A percentile compares a stretch with the other conserved stretches of the same genome.
Evolutionary conservation across 1,140 invertebrate species (phyloP).

Genomic region (Drosophila ercepeae): DNA sequence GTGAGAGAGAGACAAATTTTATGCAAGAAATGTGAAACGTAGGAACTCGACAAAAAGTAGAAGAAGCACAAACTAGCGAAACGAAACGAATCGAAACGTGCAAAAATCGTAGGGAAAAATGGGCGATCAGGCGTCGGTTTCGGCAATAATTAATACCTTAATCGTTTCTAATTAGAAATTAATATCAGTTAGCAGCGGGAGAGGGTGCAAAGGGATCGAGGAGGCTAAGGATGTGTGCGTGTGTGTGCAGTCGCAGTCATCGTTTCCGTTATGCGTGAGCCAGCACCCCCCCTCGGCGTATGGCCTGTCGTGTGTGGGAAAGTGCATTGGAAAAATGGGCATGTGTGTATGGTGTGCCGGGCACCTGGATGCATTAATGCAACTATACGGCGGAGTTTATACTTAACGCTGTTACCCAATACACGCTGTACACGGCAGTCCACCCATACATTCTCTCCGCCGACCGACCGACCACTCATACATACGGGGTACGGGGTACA

Average conservation of each 20-base stretch:
- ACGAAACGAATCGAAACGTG: constrained; percentile 83
- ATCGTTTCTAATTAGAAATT: constrained; percentile 26
- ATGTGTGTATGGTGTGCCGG: constrained; percentile 50
- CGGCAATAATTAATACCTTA: constrained; percentile 63
- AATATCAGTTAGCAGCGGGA: background rate
- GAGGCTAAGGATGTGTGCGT: constrained; percentile 41
- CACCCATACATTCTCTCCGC: constrained; percentile 23
- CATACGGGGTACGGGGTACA: too few relatives aligned
- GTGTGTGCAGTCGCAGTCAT: constrained; percentile 49
- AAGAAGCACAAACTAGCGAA: constrained; percentile 48
- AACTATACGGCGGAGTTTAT: constrained; percentile 59
- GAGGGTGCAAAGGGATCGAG: constrained; percentile 25
- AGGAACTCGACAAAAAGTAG: constrained; percentile 63
- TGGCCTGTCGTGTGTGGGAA: constrained; percentile 29
- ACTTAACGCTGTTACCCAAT: constrained; percentile 67
- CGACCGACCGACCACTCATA: constrained; percentile 23
- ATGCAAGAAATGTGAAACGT: constrained; percentile 83
- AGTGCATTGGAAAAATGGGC: constrained; percentile 47
- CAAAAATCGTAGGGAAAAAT: constrained; percentile 62
- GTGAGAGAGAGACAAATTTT: constrained; percentile 76
- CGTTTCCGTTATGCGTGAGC: constrained; percentile 65
- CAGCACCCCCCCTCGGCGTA: constrained; percentile 1
- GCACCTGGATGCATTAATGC: constrained; percentile 64
- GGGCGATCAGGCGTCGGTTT: constrained; percentile 40
- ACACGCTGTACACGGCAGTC: constrained; percentile 49